Evolutionary conservation across 53 echinoderm and acorn worm species (phyloP), one percentile per base, ranked within the genome.

Genomic region (Henricia sp.): DNA sequence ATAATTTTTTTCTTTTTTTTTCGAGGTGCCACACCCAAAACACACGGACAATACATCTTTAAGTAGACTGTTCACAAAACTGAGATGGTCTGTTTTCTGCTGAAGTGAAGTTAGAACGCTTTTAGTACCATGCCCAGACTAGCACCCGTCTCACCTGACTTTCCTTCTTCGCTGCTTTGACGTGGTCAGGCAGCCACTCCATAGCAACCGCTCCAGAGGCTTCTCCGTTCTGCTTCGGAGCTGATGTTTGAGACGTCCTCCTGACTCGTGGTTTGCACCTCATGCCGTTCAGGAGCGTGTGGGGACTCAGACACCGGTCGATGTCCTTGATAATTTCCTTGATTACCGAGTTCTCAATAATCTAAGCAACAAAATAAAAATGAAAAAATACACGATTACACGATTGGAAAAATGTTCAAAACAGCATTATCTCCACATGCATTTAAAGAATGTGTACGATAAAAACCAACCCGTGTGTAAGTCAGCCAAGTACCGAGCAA

Each of bases 111-210:
- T 44, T 9, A 44, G 13, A 44, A 44, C 44, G 13, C 13, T 44
- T 44, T 13, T 13, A 13, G 44, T n/a, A n/a, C n/a, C n/a, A n/a
- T n/a, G n/a, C n/a, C n/a, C n/a, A n/a, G n/a, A n/a, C n/a, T n/a
- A n/a, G n/a, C n/a, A n/a, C n/a, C 2, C 20, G 37, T 24, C 73
- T 62, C 32, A 80, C 80, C 80, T 63, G 37, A 21, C 50, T 80
- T 21, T 34, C 5, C 51, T 80, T 80, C 62, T 44, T 80, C 16
- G 29, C 32, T 11, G 80, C 80, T 50, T 80, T 80, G 34, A 85
- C 54, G 44, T 85, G 74, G 20, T 60, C 86, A 0, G 86, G 86
- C 65, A 85, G 17, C 86, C 86, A 85, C 37, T 85, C 86, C 37
- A 50, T 54, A 23, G 50, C 66, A 4, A 85, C 74, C 0, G 54